Evolutionary conservation across 1,140 invertebrate genomes (phyloP), one percentile per base, ranked within the genome.

Genomic region (Globodera ellingtonae): DNA sequence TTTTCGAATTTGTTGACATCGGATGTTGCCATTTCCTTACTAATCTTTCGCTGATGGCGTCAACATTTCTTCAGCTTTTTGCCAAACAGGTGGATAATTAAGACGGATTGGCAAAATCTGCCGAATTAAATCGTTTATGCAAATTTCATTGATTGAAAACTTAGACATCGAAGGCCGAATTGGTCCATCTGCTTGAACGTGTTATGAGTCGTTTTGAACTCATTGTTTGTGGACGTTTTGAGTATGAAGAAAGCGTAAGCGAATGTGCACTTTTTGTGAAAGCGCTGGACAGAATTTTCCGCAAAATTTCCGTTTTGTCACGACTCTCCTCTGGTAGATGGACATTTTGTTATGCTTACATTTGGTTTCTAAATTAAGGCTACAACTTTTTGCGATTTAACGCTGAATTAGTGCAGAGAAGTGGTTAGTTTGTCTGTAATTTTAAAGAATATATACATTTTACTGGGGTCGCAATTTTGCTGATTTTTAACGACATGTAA

Each of bases 211-310:
- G 21, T 69, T 73, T 84, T 66, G 75, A 84, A 70, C 52, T 50
- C 48, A 48, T 86, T 52, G 47, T 84, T 6, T 72, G 62, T 70
- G 24, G 69, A 44, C 80, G 83, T 15, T 84, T 84, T 74, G 66
- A 67, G 18, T 59, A n/a, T 21, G 83, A 84, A 44, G 65, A 44
- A 10, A 83, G 81, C 52, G 71, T 56, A 21, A 47, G 74, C 10
- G 83, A 85, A 35, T 85, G 84, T 62, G 84, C 84, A 10, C 59
- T 84, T n/a, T 84, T 84, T 70, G 84, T 84, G 21, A 78, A 74
- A 6, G 81, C 83, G 6, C 66, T 84, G 35, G 83, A 84, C 50
- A 52, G 79, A 47, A 79, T 85, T 44, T 85, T 62, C 35, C 74
- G 83, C 65, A 84, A 84, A 79, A 82, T 84, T 6, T 72, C 73